These are phyloP conservation scores for Parnassius orleans DNA, from an alignment of 2,888 invertebrate species.

Conservation along the genomic window DNA sequence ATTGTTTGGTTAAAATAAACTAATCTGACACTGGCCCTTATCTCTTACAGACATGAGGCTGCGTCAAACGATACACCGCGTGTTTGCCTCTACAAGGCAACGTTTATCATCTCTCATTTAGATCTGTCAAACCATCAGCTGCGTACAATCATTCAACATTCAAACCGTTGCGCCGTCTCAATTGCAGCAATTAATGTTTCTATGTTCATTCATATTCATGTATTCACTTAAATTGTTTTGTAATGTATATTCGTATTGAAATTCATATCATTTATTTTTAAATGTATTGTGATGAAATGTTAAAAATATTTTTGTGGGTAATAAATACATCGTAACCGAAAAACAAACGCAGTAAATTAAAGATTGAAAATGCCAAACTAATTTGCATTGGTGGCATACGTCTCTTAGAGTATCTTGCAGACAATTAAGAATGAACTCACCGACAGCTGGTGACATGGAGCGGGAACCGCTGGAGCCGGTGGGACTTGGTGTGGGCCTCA, in stretches of 20 bases:
- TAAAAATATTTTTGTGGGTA: no score
- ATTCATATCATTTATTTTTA: no score
- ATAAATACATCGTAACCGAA: no score
- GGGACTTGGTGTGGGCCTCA: conserved; percentile 96
- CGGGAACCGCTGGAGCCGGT: conserved; percentile 96
- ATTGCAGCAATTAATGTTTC: conserved; percentile 24
- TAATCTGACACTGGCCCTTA: no score
- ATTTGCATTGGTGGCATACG: no score
- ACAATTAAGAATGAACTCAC: conserved; percentile 78
- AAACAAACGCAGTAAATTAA: no score
- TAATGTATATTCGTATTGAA: no score
- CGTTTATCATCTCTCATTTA: conserved; percentile 12
- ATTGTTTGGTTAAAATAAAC: no score
- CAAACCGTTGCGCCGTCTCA: conserved; percentile 19
- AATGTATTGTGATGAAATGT: no score
- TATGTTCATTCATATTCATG: conserved; percentile 25
- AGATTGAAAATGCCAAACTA: no score
- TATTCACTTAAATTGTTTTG: conserved; percentile 2
- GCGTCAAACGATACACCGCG: neutral
- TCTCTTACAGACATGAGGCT: neutral
- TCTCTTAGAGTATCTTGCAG: no score
- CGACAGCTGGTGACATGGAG: conserved; percentile 98
- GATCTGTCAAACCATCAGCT: conserved; percentile 20
- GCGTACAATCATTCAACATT: conserved; percentile 21
- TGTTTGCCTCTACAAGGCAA: neutral